These are phyloP conservation scores for Temnothorax rugatulus DNA, from an alignment of 2,888 invertebrate species.

Conservation along the genomic window DNA sequence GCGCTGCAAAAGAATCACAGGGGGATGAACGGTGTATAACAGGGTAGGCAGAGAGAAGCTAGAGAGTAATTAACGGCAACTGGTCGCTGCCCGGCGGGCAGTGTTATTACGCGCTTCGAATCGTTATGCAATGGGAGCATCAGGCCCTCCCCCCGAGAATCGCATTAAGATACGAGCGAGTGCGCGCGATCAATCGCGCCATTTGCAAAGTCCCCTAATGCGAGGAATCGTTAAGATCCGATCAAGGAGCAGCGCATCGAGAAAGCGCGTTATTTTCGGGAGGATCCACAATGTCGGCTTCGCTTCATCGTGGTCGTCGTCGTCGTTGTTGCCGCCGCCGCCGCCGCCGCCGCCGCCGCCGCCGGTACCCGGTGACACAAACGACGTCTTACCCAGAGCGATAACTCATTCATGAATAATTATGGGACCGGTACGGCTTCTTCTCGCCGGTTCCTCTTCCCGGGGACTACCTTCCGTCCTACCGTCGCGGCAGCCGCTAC, in stretches of 20 bases:
- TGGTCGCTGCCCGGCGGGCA: slow-evolving; percentile 36
- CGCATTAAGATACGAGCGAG: slow-evolving; percentile 68
- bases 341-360: background rate
- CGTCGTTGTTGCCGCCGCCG: slow-evolving; percentile 31
- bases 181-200: slow-evolving; percentile 71
- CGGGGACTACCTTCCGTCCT: slow-evolving; percentile 51
- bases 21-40: slow-evolving; percentile 17
- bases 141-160: slow-evolving; percentile 61
- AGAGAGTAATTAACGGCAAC: slow-evolving; percentile 65
- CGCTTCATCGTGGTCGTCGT: slow-evolving; percentile 11
- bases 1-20: slow-evolving; percentile 84
- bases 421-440: slow-evolving; percentile 70
- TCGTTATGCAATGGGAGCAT: slow-evolving; percentile 68
- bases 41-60: background rate
- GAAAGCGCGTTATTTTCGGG: slow-evolving; percentile 34
- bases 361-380: slow-evolving; percentile 50
- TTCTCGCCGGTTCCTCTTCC: slow-evolving; percentile 50
- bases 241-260: slow-evolving; percentile 55
- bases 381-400: slow-evolving; percentile 62
- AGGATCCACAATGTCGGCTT: slow-evolving; percentile 47
- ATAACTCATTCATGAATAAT: slow-evolving; percentile 82
- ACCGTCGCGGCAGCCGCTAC: slow-evolving; percentile 37
- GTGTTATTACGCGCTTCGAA: slow-evolving; percentile 71
- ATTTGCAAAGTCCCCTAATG: slow-evolving; percentile 75
- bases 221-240: slow-evolving; percentile 77